phyloP scores from a whole-genome alignment of 2,113 vertebrate species.

The Cepphus grylle region DNA sequence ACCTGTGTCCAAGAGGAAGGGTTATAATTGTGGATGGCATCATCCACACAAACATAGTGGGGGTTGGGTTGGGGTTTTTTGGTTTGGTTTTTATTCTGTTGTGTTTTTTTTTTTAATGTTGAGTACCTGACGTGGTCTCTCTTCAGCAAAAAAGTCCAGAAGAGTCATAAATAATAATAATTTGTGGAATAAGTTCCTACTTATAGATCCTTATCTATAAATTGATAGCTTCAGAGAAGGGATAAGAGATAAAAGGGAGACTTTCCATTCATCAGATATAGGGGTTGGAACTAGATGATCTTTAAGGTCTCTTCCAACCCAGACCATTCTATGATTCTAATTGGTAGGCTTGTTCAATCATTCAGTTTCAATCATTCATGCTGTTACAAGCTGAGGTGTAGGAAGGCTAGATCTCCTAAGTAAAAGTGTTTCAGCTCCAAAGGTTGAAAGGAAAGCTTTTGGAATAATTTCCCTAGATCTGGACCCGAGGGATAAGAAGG shows the following conservation, averaged over 20 bases:
- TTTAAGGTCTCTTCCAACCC: too few relatives aligned
- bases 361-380: background rate
- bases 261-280: background rate
- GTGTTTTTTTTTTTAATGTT: background rate
- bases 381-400: background rate
- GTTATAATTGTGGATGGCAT: background rate
- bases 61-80: background rate
- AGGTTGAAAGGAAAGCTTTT: background rate
- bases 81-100: background rate
- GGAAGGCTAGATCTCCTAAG: background rate
- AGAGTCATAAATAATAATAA: background rate
- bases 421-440: background rate
- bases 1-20: background rate
- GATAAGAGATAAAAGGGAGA: background rate
- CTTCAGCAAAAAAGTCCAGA: background rate
- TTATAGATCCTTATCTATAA: background rate
- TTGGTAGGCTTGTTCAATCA: background rate
- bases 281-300: too few relatives aligned
- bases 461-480: background rate
- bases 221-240: background rate
- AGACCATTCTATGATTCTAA: background rate
- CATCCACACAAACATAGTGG: too few relatives aligned
- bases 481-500: too few relatives aligned
- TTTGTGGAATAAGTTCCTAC: background rate
- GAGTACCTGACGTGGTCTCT: background rate